Evolutionary conservation across 1,140 invertebrate species (phyloP), one percentile per base, ranked within the genome.

Genomic region (Drosophila funebris): DNA sequence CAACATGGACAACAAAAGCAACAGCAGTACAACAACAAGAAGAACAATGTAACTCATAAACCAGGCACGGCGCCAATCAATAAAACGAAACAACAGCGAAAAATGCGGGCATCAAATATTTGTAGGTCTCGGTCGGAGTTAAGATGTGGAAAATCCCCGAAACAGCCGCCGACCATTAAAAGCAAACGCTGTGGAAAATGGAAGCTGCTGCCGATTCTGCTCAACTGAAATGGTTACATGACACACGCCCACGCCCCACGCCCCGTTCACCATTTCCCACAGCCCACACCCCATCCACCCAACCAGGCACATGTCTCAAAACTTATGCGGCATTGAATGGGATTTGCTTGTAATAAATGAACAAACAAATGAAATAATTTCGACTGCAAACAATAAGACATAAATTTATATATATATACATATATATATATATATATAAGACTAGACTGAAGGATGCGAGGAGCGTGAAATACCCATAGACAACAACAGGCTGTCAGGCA

Each of bases 281-380:
- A 11, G n/a, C 13, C 50, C 11, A 36, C 33, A 4, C 36, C 7
- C 16, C 13, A 8, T 43, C n/a, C 27, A n/a, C 31, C 11, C 9
- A 50, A n/a, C 14, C 7, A 7, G n/a, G n/a, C 20, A 43, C 14
- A 29, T 29, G 24, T 20, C 11, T 11, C 27, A 9, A 46, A 29
- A 43, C 57, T 46, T 39, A 68, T 24, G 68, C 33, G 75, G 78
- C 75, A 78, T 76, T 68, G 83, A 81, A 76, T 62, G 73, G 74
- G 78, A 87, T 87, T 82, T 83, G 71, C 61, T 67, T 78, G 83
- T 88, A 79, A 88, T 88, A 88, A 88, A 88, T n/a, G n/a, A 73
- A 83, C 78, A 88, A 88, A 88, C 83, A 88, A 88, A 88, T 88
- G 78, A 88, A 88, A 88, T 88, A 88, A 88, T 88, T 88, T 88